Conservation (phyloP, 2,797 vertebrate species). For the Sternarchorhynchus goeldii region DNA sequence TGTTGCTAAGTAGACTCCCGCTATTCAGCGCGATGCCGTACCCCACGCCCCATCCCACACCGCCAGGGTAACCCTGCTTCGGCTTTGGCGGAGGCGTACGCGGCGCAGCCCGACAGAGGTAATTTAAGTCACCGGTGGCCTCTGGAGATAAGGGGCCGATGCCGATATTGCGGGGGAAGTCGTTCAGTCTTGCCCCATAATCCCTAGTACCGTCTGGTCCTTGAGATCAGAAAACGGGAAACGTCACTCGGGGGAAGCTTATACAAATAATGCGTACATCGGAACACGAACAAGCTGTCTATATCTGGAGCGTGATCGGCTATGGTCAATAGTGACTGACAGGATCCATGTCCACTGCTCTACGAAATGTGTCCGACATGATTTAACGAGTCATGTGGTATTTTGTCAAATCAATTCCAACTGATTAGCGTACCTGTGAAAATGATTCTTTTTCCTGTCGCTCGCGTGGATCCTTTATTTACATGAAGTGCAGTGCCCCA, state of each 20-base stretch:
- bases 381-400: no score
- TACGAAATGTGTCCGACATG: no score
- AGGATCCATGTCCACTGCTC: no score
- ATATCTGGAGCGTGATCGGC: no score
- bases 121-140: slow-evolving; percentile 71
- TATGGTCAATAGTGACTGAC: no score
- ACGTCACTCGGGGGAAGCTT: neutral
- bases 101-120: slow-evolving; percentile 68
- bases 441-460: slow-evolving; percentile 70
- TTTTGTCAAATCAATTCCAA: no score
- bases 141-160: slow-evolving; percentile 58
- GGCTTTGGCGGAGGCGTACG: slow-evolving; percentile 34
- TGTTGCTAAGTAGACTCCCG: slow-evolving; percentile 65
- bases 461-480: neutral
- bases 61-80: slow-evolving; percentile 65
- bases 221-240: slow-evolving; percentile 51
- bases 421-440: slow-evolving; percentile 73
- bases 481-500: neutral
- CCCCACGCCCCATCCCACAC: slow-evolving; percentile 74
- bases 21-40: slow-evolving; percentile 68
- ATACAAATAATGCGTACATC: neutral
- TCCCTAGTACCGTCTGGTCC: slow-evolving; percentile 76
- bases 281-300: no score
- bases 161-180: slow-evolving; percentile 66
- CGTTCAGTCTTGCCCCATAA: slow-evolving; percentile 70